Evolutionary conservation across 2,113 vertebrate species (phyloP).

Genomic region (Macaca nemestrina): DNA sequence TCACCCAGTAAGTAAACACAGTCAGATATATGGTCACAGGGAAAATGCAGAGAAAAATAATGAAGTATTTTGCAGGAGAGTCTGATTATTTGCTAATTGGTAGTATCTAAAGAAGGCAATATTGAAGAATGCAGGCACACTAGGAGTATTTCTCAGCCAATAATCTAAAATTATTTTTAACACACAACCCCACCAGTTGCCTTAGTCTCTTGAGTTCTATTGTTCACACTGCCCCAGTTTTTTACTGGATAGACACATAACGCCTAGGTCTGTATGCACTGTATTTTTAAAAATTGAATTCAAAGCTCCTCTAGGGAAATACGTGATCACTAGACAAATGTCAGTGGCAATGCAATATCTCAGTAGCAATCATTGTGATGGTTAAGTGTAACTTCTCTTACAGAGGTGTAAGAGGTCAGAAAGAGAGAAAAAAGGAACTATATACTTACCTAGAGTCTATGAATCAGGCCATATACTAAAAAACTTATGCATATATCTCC

Average conservation of each 20-base stretch:
- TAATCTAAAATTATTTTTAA: slow-evolving; percentile 50
- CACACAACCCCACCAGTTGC: not conserved
- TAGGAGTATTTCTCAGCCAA: slow-evolving; percentile 29
- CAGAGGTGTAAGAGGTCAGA: not conserved
- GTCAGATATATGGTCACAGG: slow-evolving; percentile 21
- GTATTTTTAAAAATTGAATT: not conserved
- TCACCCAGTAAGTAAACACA: not conserved
- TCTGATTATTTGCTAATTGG: not conserved
- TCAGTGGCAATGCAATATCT: not conserved
- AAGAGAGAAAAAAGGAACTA: not conserved
- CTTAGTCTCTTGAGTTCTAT: not conserved
- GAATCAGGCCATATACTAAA: not conserved
- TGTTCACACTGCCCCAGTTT: not conserved
- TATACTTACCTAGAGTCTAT: not conserved
- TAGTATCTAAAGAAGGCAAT: not conserved
- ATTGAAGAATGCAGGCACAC: not conserved
- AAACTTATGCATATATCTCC: not conserved
- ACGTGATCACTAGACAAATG: not conserved
- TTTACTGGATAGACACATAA: not conserved
- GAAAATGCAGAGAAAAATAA: slow-evolving; percentile 52
- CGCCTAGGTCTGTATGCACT: not conserved
- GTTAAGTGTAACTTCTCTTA: not conserved
- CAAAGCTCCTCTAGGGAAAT: not conserved
- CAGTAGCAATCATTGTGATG: not conserved
- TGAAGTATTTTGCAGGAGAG: not conserved